phyloP scores from a whole-genome alignment of 2,113 vertebrate species.

The Aramus guarauna region DNA sequence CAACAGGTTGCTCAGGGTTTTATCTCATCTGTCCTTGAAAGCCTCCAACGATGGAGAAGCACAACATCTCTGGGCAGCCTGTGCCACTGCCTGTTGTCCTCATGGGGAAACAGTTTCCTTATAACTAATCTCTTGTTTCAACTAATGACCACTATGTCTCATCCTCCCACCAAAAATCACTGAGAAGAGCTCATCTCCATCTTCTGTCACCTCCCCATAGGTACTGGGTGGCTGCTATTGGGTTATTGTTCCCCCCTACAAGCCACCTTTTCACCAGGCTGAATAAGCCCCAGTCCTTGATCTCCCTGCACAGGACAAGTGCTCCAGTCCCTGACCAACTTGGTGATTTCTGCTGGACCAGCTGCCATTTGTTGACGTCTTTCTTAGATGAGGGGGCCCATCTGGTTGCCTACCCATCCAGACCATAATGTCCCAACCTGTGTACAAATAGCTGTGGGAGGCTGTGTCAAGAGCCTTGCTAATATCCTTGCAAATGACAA shows the following conservation, averaged over 20 bases:
- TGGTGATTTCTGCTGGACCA: neutral
- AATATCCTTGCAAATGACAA: neutral
- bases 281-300: neutral
- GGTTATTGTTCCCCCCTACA: accelerated
- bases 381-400: neutral
- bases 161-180: neutral
- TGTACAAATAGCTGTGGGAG: neutral
- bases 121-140: neutral
- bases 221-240: neutral
- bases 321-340: neutral
- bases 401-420: neutral
- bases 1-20: neutral
- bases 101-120: neutral
- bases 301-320: neutral
- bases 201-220: neutral
- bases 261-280: neutral
- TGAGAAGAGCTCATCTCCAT: neutral
- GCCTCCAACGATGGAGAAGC: neutral
- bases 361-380: neutral
- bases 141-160: neutral
- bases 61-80: neutral
- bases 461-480: neutral
- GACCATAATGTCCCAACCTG: neutral
- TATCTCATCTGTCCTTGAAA: neutral
- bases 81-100: neutral